Conservation (phyloP, 2,113 vertebrate genomes). For the Erythrocebus patas region DNA sequence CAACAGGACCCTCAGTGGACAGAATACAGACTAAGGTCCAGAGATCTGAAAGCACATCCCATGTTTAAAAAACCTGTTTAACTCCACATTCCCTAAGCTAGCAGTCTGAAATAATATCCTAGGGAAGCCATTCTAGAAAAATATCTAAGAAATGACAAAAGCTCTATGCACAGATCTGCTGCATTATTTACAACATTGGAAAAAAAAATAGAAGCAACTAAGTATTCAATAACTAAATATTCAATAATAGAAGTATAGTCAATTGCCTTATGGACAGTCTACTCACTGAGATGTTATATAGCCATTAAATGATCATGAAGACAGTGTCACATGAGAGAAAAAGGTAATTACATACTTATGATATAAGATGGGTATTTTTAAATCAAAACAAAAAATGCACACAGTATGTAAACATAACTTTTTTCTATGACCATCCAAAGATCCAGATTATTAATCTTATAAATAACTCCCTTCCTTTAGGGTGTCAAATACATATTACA, state of each 20-base stretch:
- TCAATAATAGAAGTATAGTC: background rate
- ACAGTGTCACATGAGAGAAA: background rate
- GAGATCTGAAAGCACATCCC: background rate
- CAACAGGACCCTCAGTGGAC: background rate
- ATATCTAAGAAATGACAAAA: background rate
- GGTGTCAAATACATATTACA: background rate
- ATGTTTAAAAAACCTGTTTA: background rate
- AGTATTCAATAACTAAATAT: background rate
- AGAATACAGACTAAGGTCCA: background rate
- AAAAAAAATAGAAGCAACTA: background rate
- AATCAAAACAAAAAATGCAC: constrained; percentile 1
- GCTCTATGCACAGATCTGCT: background rate
- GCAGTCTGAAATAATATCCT: background rate
- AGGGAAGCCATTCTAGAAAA: background rate
- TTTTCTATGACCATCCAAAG: background rate
- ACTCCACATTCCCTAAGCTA: background rate
- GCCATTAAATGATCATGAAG: background rate
- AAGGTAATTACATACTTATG: background rate
- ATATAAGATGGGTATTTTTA: background rate
- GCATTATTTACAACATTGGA: background rate
- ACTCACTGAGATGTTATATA: background rate
- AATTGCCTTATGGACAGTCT: background rate
- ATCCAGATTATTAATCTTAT: background rate
- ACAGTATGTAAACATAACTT: background rate
- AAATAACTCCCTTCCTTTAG: background rate